Conservation (phyloP, 2,888 invertebrate species). For the Graphium colonna region DNA sequence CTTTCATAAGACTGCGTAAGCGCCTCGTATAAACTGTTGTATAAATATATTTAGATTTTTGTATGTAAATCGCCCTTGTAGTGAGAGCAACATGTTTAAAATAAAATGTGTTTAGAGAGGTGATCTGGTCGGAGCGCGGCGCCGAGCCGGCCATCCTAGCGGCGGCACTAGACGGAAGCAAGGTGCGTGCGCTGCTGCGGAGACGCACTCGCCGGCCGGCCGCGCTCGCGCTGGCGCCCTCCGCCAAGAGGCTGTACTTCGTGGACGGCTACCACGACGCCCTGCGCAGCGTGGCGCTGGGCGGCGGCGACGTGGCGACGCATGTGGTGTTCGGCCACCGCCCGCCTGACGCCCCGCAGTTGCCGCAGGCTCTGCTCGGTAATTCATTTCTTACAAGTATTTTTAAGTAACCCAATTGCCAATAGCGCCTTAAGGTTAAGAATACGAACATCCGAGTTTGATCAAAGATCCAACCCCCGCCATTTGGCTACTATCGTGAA, state of each 20-base stretch:
- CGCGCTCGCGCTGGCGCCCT: conserved; percentile 87
- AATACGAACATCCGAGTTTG: too few species aligned
- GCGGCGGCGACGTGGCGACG: conserved; percentile 82
- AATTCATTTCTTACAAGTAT: too few species aligned
- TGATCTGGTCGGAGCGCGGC: conserved; percentile 89
- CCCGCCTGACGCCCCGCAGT: conserved; percentile 28
- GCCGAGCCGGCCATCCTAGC: conserved; percentile 56
- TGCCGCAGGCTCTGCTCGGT: conserved; percentile 23
- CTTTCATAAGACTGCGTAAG: too few species aligned
- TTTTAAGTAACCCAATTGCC: too few species aligned
- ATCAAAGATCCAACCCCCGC: too few species aligned
- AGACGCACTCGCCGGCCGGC: conserved; percentile 86
- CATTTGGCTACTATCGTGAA: too few species aligned
- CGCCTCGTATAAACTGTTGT: too few species aligned
- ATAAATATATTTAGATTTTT: too few species aligned
- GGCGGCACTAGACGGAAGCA: conserved; percentile 83
- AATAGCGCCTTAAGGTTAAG: too few species aligned
- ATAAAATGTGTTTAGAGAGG: too few species aligned
- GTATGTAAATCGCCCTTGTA: too few species aligned
- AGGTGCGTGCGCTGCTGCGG: conserved; percentile 74
- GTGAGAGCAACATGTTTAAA: too few species aligned
- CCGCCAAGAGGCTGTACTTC: conserved; percentile 89
- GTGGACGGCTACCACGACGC: conserved; percentile 88
- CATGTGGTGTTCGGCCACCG: conserved; percentile 44
- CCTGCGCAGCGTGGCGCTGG: conserved; percentile 84